A percentile compares a stretch with the other conserved stretches of the same genome.
phyloP scores from a whole-genome alignment of 2,888 invertebrate species.

The Strigamia transsilvanica region DNA sequence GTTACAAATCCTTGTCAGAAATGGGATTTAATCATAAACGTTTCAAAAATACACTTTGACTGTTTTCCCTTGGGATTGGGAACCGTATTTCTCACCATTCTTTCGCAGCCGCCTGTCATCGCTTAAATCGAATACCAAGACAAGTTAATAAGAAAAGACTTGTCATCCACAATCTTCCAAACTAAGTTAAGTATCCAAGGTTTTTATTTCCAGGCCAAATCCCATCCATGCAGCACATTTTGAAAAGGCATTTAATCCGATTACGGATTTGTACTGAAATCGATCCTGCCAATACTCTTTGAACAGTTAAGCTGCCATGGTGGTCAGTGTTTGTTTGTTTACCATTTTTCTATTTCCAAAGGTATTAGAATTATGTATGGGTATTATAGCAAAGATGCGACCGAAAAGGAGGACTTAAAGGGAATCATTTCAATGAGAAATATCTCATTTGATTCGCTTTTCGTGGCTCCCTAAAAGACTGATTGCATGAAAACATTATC shows the following conservation, averaged over 20 bases:
- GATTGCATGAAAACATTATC: neutral
- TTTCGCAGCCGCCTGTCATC: slow-evolving; percentile 10
- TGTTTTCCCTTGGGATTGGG: neutral
- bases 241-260: slow-evolving; percentile 45
- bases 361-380: slow-evolving; percentile 40
- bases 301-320: slow-evolving; percentile 23
- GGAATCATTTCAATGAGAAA: neutral
- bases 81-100: neutral
- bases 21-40: slow-evolving; percentile 38
- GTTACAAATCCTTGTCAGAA: slow-evolving; percentile 29
- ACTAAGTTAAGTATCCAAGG: slow-evolving; percentile 15
- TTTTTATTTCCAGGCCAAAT: slow-evolving; percentile 25
- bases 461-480: neutral
- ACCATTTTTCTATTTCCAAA: slow-evolving; percentile 42
- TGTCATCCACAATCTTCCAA: slow-evolving; percentile 21
- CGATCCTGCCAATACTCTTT: slow-evolving; percentile 49
- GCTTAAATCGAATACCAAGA: neutral
- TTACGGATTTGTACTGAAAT: slow-evolving; percentile 38
- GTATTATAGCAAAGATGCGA: slow-evolving; percentile 32
- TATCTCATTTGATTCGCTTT: neutral
- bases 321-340: slow-evolving; percentile 45
- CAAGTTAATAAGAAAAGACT: slow-evolving; percentile 44
- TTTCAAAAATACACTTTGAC: neutral
- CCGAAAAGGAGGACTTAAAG: slow-evolving; percentile 6
- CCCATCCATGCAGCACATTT: slow-evolving; percentile 46